phyloP scores from a whole-genome alignment of 2,888 invertebrate genomes.

The Drosophila diplacantha region DNA sequence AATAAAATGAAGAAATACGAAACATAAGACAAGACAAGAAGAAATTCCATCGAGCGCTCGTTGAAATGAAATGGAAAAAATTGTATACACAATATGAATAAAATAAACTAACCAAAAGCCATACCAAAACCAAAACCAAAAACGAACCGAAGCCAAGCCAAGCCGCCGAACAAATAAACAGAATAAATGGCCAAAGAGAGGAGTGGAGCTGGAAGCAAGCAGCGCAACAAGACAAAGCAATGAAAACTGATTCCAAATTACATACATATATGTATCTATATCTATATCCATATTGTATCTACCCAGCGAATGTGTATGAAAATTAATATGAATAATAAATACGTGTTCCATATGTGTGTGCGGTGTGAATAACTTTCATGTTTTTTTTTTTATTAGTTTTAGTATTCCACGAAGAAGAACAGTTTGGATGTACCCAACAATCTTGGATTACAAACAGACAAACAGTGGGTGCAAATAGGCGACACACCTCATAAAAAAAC shows the following conservation, averaged over 20 bases:
- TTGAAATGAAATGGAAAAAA: conserved; percentile 20
- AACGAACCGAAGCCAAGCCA: conserved; percentile 21
- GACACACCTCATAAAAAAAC: conserved; percentile 15
- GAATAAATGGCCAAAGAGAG: conserved; percentile 31
- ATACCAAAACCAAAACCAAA: conserved; percentile 29
- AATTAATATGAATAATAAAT: conserved; percentile 37
- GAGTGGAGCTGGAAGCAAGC: conserved; percentile 7
- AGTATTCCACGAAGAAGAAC: conserved; percentile 32
- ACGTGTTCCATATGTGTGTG: conserved; percentile 7
- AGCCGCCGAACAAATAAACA: conserved; percentile 40
- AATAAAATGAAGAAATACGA: conserved; percentile 45
- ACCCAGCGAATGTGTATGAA: conserved; percentile 18
- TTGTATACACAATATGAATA: conserved; percentile 35
- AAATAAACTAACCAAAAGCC: conserved; percentile 41
- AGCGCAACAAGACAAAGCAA: conserved; percentile 37
- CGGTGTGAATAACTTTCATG: conserved; percentile 37
- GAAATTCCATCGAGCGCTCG: conserved; percentile 38
- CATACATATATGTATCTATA: conserved; percentile 13
- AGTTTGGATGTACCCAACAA: conserved; percentile 15
- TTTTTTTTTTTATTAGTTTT: conserved; percentile 20
- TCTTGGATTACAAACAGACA: conserved; percentile 30
- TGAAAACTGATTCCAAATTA: conserved; percentile 46
- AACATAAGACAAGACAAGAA: conserved; percentile 30
- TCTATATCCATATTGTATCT: conserved; percentile 11
- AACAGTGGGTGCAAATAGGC: conserved; percentile 24